These are phyloP conservation scores for Gonioctena quinquepunctata DNA, from an alignment of 1,140 invertebrate species.

Conservation along the genomic window DNA sequence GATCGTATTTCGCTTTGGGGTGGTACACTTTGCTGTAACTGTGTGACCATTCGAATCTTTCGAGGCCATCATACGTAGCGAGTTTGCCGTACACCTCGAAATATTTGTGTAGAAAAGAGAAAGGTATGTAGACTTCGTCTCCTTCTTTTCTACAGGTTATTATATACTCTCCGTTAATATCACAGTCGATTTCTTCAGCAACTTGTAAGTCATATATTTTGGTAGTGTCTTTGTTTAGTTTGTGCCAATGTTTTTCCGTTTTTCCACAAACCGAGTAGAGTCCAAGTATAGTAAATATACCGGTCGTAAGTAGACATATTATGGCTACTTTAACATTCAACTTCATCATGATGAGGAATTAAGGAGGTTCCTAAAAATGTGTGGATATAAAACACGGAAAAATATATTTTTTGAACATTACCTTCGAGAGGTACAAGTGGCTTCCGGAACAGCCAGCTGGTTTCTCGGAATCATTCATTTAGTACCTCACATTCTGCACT, in stretches of 20 bases:
- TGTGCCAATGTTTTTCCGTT: slow-evolving; percentile 43
- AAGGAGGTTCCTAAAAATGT: slow-evolving; percentile 48
- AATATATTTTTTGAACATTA: neutral
- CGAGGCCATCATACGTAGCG: slow-evolving; percentile 67
- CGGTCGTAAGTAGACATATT: slow-evolving; percentile 56
- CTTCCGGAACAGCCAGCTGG: neutral
- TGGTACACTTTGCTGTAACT: slow-evolving; percentile 91
- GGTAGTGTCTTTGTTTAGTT: slow-evolving; percentile 40
- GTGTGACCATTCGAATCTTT: slow-evolving; percentile 92
- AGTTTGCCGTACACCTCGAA: slow-evolving; percentile 90
- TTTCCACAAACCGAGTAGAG: slow-evolving; percentile 63
- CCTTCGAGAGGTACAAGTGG: neutral
- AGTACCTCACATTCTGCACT: neutral
- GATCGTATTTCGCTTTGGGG: slow-evolving; percentile 85
- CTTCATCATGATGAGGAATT: slow-evolving; percentile 62
- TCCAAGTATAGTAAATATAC: slow-evolving; percentile 58
- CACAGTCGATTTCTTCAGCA: slow-evolving; percentile 82
- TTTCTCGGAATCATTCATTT: neutral
- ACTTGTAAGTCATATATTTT: slow-evolving; percentile 51
- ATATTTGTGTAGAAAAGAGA: slow-evolving; percentile 90
- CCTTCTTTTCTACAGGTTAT: slow-evolving; percentile 82
- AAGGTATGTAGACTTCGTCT: slow-evolving; percentile 90
- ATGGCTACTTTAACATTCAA: slow-evolving; percentile 62
- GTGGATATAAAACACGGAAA: neutral
- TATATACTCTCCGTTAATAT: slow-evolving; percentile 87